These are phyloP conservation scores for Jacana jacana DNA, from an alignment of 2,113 vertebrate species.

Conservation along the genomic window DNA sequence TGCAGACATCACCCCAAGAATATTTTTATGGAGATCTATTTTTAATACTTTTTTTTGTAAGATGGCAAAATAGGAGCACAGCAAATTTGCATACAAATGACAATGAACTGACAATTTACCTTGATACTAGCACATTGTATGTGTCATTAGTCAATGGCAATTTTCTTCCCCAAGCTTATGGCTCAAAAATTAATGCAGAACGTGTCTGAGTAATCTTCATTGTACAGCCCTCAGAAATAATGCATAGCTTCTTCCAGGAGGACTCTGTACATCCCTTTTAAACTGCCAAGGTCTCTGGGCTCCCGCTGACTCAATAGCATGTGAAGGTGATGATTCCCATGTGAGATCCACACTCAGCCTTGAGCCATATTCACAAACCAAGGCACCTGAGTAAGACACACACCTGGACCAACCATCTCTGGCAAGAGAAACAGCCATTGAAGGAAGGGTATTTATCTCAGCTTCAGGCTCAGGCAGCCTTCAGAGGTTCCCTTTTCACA, in stretches of 20 bases:
- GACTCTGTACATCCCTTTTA: neutral
- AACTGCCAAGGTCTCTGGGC: neutral
- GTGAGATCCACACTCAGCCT: neutral
- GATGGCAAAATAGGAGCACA: neutral
- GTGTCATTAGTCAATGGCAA: neutral
- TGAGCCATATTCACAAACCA: neutral
- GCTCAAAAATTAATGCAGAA: neutral
- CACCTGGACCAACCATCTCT: neutral
- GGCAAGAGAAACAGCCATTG: neutral
- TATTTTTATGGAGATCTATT: neutral
- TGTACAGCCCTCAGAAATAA: neutral
- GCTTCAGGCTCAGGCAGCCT: neutral
- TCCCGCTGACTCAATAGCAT: neutral
- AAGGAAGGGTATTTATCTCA: neutral
- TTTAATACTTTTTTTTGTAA: neutral
- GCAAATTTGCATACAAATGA: neutral
- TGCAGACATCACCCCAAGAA: neutral
- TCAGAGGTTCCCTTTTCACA: neutral
- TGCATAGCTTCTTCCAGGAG: neutral
- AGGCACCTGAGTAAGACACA: neutral
- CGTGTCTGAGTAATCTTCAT: neutral
- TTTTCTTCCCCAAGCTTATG: neutral
- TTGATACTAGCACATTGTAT: neutral
- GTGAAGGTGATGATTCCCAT: neutral
- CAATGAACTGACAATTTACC: neutral